Conservation (phyloP, 1,140 invertebrate species). For the Euschistus heros region DNA sequence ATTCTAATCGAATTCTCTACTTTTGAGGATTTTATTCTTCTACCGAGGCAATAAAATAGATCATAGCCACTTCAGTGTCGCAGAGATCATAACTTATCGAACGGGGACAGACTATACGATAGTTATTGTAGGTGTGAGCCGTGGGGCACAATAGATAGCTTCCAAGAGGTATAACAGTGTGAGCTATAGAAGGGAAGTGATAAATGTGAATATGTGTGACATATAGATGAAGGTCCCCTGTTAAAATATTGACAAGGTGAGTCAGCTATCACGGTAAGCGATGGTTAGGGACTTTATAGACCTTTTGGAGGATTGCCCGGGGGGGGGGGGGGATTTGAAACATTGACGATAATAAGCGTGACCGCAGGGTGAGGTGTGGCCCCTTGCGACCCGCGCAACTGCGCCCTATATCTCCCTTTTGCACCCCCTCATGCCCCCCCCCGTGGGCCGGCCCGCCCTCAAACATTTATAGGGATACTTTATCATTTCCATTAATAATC, state of each 20-base stretch:
- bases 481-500: constrained; percentile 10
- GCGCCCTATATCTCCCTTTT: constrained; percentile 2
- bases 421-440: background rate
- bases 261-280: background rate
- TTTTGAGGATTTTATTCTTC: no score
- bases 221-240: background rate
- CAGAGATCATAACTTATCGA: no score
- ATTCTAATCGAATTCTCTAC: no score
- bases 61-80: no score
- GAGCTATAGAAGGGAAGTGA: background rate
- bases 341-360: constrained; percentile 7
- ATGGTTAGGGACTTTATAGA: background rate
- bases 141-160: no score
- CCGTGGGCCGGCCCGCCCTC: background rate
- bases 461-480: constrained; percentile 4
- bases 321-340: background rate
- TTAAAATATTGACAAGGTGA: background rate
- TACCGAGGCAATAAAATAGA: no score
- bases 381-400: background rate
- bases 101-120: no score
- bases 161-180: no score
- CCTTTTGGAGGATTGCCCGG: background rate
- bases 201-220: background rate
- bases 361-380: constrained; percentile 1
- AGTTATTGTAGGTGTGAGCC: no score